Conservation (phyloP, 2,888 invertebrate species). For the Pollenia amentaria region DNA sequence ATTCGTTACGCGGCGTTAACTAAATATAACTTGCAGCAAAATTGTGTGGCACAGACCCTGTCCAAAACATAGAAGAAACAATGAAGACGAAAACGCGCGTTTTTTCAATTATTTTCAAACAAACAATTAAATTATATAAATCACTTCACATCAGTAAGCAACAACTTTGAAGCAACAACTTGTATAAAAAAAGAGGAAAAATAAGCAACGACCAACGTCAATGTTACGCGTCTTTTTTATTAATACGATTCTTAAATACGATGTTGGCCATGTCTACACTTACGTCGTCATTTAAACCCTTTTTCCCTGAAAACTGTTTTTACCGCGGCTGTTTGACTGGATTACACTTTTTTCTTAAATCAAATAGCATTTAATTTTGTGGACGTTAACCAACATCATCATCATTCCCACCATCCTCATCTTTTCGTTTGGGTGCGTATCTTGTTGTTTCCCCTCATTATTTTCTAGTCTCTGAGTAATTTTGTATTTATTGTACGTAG, state of each 20-base stretch:
- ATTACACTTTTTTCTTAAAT: slow-evolving; percentile 21
- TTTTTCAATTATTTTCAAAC: slow-evolving; percentile 76
- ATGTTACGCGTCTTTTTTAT: slow-evolving; percentile 33
- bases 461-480: slow-evolving; percentile 5
- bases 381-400: slow-evolving; percentile 20
- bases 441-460: slow-evolving; percentile 30
- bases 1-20: slow-evolving; percentile 58
- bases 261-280: slow-evolving; percentile 14
- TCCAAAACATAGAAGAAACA: slow-evolving; percentile 33
- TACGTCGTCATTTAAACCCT: slow-evolving; percentile 50
- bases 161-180: slow-evolving; percentile 29
- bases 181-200: slow-evolving; percentile 6
- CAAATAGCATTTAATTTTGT: slow-evolving; percentile 21
- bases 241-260: slow-evolving; percentile 18
- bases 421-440: slow-evolving; percentile 65
- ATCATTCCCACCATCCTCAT: slow-evolving; percentile 39
- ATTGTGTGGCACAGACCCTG: slow-evolving; percentile 15
- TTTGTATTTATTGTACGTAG: slow-evolving; percentile 18
- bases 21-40: slow-evolving; percentile 51
- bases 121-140: slow-evolving; percentile 78
- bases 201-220: slow-evolving; percentile 34
- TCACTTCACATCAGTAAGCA: slow-evolving; percentile 67
- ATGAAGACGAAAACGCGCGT: slow-evolving; percentile 61
- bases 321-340: neutral
- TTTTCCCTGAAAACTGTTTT: slow-evolving; percentile 29